phyloP scores from a whole-genome alignment of 2,113 vertebrate species.

The Petrocephalus zakoni region DNA sequence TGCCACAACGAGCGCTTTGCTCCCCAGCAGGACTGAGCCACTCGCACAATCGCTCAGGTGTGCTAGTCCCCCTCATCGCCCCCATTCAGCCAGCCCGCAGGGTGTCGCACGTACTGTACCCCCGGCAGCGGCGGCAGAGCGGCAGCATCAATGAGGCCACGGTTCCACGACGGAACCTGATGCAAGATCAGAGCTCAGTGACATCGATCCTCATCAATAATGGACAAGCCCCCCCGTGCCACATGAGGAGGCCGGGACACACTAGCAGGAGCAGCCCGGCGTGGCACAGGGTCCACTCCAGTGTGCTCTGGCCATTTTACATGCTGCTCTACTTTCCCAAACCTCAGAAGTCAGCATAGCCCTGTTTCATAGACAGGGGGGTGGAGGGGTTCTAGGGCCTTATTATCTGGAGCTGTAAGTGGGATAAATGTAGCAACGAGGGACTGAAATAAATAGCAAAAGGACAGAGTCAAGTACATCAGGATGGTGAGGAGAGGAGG shows the following conservation, averaged over 20 bases:
- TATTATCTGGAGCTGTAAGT: not conserved
- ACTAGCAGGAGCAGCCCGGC: not conserved
- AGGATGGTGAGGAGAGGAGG: not conserved
- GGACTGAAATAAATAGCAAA: conserved; percentile 1
- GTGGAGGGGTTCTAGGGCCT: not conserved
- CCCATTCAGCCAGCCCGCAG: not conserved
- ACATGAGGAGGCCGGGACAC: not conserved
- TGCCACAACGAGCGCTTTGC: not conserved
- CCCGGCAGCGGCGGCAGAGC: not conserved
- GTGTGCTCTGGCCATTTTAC: not conserved
- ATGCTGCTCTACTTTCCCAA: not conserved
- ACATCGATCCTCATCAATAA: conserved; percentile 20
- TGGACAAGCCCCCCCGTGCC: not conserved
- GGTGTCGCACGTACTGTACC: not conserved
- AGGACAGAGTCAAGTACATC: conserved; percentile 6
- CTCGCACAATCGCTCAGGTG: conserved; percentile 5
- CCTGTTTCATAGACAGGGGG: not conserved
- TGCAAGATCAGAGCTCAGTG: conserved; percentile 17
- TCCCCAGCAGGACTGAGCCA: not conserved
- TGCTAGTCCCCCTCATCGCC: not conserved
- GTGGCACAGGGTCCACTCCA: not conserved
- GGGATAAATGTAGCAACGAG: conserved; percentile 6
- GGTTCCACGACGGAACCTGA: not conserved
- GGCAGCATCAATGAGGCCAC: not conserved
- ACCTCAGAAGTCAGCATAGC: not conserved